These are phyloP conservation scores for Takifugu flavidus DNA, from an alignment of 2,113 vertebrate species.

Conservation along the genomic window DNA sequence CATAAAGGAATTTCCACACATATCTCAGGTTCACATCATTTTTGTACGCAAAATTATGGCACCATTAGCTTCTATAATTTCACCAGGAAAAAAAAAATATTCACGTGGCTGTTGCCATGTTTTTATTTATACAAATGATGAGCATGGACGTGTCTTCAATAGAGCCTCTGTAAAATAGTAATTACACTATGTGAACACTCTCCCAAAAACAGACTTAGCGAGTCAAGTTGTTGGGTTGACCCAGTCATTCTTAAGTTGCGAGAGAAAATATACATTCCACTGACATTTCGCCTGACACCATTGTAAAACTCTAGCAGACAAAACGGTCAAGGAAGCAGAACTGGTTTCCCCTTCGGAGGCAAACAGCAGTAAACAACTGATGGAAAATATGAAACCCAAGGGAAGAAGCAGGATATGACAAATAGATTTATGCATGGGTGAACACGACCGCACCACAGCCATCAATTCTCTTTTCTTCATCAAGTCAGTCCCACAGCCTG, in stretches of 20 bases:
- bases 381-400: slow-evolving; percentile 65
- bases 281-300: slow-evolving; percentile 54
- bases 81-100: slow-evolving; percentile 52
- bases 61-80: slow-evolving; percentile 63
- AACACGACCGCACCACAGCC: slow-evolving; percentile 50
- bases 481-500: slow-evolving; percentile 22
- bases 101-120: slow-evolving; percentile 59
- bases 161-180: slow-evolving; percentile 56
- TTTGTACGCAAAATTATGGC: slow-evolving; percentile 60
- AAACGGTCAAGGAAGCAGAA: slow-evolving; percentile 68
- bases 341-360: slow-evolving; percentile 68
- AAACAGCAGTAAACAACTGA: slow-evolving; percentile 63
- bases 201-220: slow-evolving; percentile 43
- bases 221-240: slow-evolving; percentile 40
- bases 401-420: slow-evolving; percentile 60
- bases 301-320: slow-evolving; percentile 49
- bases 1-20: slow-evolving; percentile 67
- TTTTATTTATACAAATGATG: slow-evolving; percentile 70
- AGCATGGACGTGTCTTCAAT: slow-evolving; percentile 52
- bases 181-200: slow-evolving; percentile 62
- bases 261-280: slow-evolving; percentile 65
- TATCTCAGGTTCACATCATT: slow-evolving; percentile 54
- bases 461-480: slow-evolving; percentile 54
- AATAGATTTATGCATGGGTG: slow-evolving; percentile 67
- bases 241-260: slow-evolving; percentile 46